Base-by-base conservation (phyloP, 2,888 invertebrate species). In the Scelioninae gen. 2 region DNA sequence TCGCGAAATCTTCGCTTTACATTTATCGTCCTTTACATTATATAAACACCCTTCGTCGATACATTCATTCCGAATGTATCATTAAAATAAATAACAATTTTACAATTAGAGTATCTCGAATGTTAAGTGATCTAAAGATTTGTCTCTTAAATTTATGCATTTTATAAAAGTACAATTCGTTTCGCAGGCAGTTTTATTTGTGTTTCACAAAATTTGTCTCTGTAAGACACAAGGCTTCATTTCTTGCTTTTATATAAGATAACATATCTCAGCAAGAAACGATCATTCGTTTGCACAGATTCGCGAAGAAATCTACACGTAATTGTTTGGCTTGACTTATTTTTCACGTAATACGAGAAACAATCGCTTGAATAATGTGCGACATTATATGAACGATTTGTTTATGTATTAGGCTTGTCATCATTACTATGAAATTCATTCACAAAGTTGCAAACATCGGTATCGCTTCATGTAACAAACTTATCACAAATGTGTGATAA, bases 81-180 rank as follows among this genome's bases (percentile, higher is more conserved):
- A 31, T n/a, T 50, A 50, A 3, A 50, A 50, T 50, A 50, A 50
- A 50, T 50, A 50, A 50, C 18, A 33, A 33, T 33, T 50, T 50
- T 50, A 46, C 46, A 46, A 28, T 28, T 46, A 28, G 2, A 31
- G 10, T 31, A 31, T 31, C 19, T 41, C 43, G 22, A 43, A 43
- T 43, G 19, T 5, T n/a, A 41, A 41, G 19, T 41, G n/a, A 35
- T 35, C 11, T 2, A 37, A 37, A 39, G 1, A 39, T 11, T 35
- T 11, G 13, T 16, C 9, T 39, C 41, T 19, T 41, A 41, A 41
- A n/a, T 39, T 39, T 41, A 41, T 41, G 19, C 1, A 16, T 39
- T 39, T 5, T 3, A 39, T 16, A 39, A 41, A 41, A 41, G 19
- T 41, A 11, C n/a, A 11, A 35, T 35, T 35, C 2, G 35, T 11